Evolutionary conservation across 2,797 vertebrate species (phyloP), one percentile per base, ranked within the genome.

Genomic region (Ceryle rudis): DNA sequence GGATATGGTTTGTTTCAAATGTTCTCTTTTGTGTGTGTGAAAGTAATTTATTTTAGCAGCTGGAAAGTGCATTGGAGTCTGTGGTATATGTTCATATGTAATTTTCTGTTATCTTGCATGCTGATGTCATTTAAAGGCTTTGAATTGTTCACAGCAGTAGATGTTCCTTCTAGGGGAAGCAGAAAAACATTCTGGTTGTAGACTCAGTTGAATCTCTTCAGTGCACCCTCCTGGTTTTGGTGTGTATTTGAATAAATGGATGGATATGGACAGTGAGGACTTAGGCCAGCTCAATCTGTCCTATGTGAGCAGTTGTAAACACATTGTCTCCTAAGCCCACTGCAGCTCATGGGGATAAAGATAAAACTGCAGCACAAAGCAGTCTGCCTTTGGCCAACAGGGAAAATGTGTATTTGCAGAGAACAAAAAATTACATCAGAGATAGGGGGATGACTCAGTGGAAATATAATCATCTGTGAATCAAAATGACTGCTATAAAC

Each of bases 31-130:
- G 8, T 47, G 55, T n/a, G 28, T 58, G n/a, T 61, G 46, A 64
- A 22, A 90, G 25, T 84, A 89, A 80, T 91, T 96, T 91, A 78
- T 95, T 94, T 92, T 82, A 92, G 69, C 92, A 93, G 89, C 84
- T 91, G 84, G 91, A 94, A 84, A 91, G 72, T 60, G 47, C 51
- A 28, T 41, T 95, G 84, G 52, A 85, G 61, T 41, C 71, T 73
- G 67, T 84, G 44, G 41, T 84, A 19, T 70, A 60, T 35, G 10
- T 11, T 62, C 72, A 58, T 39, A 66, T 42, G 55, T 85, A 90
- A 94, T 96, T 94, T 95, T 87, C 83, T 31, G 1, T 93, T 95
- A 90, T 96, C 86, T 89, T 85, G 37, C 79, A 80, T 77, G 86
- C 90, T 95, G 92, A 62, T 89, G 66, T 73, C 62, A 73, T 94